Evolutionary conservation across 2,113 vertebrate species (phyloP).

Genomic region (Oostethus manadensis): DNA sequence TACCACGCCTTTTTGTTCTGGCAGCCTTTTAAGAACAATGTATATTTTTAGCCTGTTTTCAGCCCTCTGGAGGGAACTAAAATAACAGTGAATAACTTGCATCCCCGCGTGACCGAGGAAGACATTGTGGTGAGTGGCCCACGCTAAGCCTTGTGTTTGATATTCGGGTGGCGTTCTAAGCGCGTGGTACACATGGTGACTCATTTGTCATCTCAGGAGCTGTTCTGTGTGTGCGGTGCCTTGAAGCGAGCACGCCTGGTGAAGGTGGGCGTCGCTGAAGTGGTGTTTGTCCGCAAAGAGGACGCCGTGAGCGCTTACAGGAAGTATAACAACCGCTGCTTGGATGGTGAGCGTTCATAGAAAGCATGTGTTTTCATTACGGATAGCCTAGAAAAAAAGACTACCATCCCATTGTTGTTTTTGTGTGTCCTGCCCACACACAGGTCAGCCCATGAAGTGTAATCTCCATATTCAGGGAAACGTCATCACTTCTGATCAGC

Average conservation of each 20-base stretch:
- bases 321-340: slow-evolving; percentile 97
- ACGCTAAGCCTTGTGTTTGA: background rate
- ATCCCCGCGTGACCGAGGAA: slow-evolving; percentile 93
- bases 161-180: background rate
- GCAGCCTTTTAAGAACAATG: background rate
- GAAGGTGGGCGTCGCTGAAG: slow-evolving; percentile 91
- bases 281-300: slow-evolving; percentile 96
- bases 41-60: slow-evolving; percentile 72
- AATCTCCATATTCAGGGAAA: slow-evolving; percentile 96
- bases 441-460: slow-evolving; percentile 98
- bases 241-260: slow-evolving; percentile 90
- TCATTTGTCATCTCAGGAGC: slow-evolving; percentile 74
- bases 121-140: slow-evolving; percentile 91
- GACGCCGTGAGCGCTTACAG: slow-evolving; percentile 94
- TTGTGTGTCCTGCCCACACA: slow-evolving; percentile 17
- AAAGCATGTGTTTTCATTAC: slow-evolving; percentile 8
- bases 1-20: background rate
- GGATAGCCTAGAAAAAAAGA: too few relatives aligned
- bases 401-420: background rate
- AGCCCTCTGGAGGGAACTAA: slow-evolving; percentile 97
- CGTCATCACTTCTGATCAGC: slow-evolving; percentile 96
- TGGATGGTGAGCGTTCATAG: slow-evolving; percentile 82
- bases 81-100: slow-evolving; percentile 96
- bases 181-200: background rate
- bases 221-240: slow-evolving; percentile 96